Evolutionary conservation across 1,140 invertebrate genomes (phyloP).

Genomic region (Fopius arisanus): DNA sequence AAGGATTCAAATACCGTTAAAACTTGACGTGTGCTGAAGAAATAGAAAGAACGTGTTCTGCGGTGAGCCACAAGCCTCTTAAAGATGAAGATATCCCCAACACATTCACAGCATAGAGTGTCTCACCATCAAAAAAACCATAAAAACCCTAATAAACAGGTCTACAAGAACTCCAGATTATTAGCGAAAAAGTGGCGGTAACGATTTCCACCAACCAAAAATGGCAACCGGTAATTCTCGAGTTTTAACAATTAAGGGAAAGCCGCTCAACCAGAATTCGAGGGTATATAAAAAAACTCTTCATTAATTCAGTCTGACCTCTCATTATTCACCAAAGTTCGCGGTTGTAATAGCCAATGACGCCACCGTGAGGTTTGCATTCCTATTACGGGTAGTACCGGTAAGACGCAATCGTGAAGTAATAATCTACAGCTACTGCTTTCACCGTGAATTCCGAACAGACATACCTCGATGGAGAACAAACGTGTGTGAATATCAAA

Average conservation of each 20-base stretch:
- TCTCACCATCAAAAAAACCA: neutral
- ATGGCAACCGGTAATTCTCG: neutral
- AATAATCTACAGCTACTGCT: constrained; percentile 15
- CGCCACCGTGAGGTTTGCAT: neutral
- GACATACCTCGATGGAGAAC: neutral
- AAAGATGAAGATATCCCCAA: neutral
- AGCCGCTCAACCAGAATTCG: neutral
- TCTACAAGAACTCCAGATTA: neutral
- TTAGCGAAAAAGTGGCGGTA: neutral
- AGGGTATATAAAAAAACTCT: neutral
- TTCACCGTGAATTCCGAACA: neutral
- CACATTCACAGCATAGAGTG: neutral
- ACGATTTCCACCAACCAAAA: neutral
- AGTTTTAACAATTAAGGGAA: neutral
- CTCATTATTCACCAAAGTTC: constrained; percentile 6
- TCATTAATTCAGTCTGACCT: neutral
- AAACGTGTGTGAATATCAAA: neutral
- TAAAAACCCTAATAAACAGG: neutral
- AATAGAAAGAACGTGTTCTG: neutral
- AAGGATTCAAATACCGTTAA: neutral
- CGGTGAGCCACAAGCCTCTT: constrained; percentile 1
- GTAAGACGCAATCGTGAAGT: constrained; percentile 17
- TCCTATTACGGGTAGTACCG: neutral
- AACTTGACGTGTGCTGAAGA: neutral
- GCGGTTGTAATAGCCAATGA: neutral